Evolutionary conservation across 2,113 vertebrate genomes (phyloP), one percentile per base, ranked within the genome.

Genomic region (Alces alces): DNA sequence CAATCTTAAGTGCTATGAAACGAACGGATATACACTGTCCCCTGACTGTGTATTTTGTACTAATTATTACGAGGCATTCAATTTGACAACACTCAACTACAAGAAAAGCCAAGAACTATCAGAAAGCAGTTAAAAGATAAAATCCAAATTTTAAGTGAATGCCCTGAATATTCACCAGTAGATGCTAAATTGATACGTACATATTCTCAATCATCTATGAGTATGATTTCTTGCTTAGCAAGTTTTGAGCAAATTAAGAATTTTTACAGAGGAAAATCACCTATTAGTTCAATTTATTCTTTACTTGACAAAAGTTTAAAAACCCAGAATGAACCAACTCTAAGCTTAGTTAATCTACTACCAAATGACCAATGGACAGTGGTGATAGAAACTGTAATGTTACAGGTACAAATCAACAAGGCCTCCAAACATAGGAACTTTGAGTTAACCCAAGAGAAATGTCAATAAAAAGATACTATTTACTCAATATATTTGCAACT

Each of bases 311-410:
- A 61, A 91, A 86, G 39, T 93, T 28, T 55, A 76, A 91, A 94
- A 95, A 80, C 85, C 33, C 30, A 27, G 85, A 95, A 89, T 11
- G 16, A 21, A 87, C 96, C 27, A 96, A 97, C 97, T 84, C 16
- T 79, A 97, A 93, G 28, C 7, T 19, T 79, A 85, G 33, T 13
- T 64, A 36, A 87, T 73, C 80, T 80, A 55, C 27, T 86, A 70
- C 28, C 43, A 76, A 60, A 92, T 86, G 66, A 52, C 33, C 47
- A 87, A 39, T 3, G 21, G 19, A 30, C 27, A 97, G 91, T 5
- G 6, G 43, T 85, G 23, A 90, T 2, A 8, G 39, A 84, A 25
- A 23, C n/a, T 79, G 1, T 61, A 64, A 88, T n/a, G 78, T 78
- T 66, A 83, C 12, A 83, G 23, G 47, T 13, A 76, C 21, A 91